phyloP scores from a whole-genome alignment of 2,113 vertebrate genomes.

The Archilochus colubris region DNA sequence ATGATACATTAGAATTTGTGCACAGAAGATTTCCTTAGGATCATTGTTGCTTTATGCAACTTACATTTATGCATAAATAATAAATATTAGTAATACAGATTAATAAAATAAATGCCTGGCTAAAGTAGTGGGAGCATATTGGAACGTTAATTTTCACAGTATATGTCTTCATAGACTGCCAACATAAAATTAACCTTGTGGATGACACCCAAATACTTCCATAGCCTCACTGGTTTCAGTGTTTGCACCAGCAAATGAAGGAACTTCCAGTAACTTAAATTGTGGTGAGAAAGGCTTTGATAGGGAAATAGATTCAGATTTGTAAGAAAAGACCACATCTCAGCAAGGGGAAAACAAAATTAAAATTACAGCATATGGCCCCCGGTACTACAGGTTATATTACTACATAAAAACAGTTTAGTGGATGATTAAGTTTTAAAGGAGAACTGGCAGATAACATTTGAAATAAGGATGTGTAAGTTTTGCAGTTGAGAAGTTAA shows the following conservation, averaged over 20 bases:
- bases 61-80: slow-evolving; percentile 10
- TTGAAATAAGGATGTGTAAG: neutral
- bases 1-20: slow-evolving; percentile 24
- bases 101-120: neutral
- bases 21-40: slow-evolving; percentile 14
- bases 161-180: neutral
- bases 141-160: neutral
- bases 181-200: neutral
- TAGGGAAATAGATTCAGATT: neutral
- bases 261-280: neutral
- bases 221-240: neutral
- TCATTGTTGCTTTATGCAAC: neutral
- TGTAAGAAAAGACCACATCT: neutral
- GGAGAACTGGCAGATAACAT: neutral
- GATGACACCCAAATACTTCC: neutral
- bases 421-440: neutral
- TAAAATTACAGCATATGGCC: neutral
- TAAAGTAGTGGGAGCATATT: neutral
- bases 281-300: neutral
- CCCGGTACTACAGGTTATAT: neutral
- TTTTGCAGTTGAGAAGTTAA: neutral
- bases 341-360: neutral
- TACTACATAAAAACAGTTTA: neutral
- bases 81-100: neutral
- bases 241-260: neutral